These are phyloP conservation scores for Bhutanitis thaidina DNA, from an alignment of 2,888 invertebrate species.

Conservation along the genomic window DNA sequence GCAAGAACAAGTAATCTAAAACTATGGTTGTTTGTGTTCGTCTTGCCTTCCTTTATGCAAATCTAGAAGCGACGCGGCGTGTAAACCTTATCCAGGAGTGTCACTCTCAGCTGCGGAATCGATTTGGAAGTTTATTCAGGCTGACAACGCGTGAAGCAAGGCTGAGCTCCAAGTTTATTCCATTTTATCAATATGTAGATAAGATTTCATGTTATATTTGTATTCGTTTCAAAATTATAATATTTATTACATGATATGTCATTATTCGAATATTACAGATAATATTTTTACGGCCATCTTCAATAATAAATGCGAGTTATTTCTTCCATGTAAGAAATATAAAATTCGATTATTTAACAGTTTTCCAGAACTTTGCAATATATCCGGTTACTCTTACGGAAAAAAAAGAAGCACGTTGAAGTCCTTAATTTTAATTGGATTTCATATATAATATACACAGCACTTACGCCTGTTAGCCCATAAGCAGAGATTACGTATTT, in stretches of 20 bases:
- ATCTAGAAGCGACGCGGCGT: constrained; percentile 54
- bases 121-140: constrained; percentile 77
- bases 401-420: too few relatives aligned
- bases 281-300: too few relatives aligned
- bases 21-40: constrained; percentile 33
- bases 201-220: constrained; percentile 16
- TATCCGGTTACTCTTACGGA: too few relatives aligned
- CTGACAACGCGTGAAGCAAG: constrained; percentile 71
- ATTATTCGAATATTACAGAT: too few relatives aligned
- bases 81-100: constrained; percentile 63
- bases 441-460: too few relatives aligned
- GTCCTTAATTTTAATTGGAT: too few relatives aligned
- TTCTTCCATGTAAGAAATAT: too few relatives aligned
- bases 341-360: too few relatives aligned
- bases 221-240: constrained; percentile 8
- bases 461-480: too few relatives aligned
- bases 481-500: too few relatives aligned
- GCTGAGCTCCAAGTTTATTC: constrained; percentile 58
- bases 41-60: constrained; percentile 70
- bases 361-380: too few relatives aligned
- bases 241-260: not conserved
- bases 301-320: too few relatives aligned
- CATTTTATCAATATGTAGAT: constrained; percentile 38
- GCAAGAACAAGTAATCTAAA: constrained; percentile 15
- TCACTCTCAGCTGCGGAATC: constrained; percentile 76